Conservation (phyloP, 2,113 vertebrate species). For the Ammodytes marinus region DNA sequence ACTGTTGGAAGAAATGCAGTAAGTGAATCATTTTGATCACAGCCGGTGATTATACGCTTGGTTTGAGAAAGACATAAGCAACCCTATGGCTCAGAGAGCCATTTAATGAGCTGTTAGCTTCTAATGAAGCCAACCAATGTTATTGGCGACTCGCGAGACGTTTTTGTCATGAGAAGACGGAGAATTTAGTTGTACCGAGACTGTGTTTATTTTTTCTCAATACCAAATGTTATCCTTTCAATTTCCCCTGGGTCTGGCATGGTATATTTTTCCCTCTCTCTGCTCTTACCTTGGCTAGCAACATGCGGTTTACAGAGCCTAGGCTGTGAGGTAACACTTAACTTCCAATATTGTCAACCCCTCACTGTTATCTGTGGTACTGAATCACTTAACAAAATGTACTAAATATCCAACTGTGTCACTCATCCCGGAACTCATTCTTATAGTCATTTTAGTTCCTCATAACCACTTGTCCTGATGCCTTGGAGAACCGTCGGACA, state of each 20-base stretch:
- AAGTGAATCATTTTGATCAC: conserved; percentile 35
- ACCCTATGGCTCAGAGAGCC: conserved; percentile 9
- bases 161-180: conserved; percentile 1
- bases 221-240: not conserved
- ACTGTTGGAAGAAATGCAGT: conserved; percentile 1
- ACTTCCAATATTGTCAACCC: not conserved
- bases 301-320: no score
- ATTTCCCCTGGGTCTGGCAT: not conserved
- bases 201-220: not conserved
- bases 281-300: no score
- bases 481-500: not conserved
- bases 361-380: not conserved
- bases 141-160: not conserved
- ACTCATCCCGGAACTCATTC: not conserved
- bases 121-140: conserved; percentile 13
- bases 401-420: not conserved
- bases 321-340: no score
- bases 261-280: not conserved
- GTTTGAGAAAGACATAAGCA: conserved; percentile 8
- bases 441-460: not conserved
- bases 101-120: conserved; percentile 47
- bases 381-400: not conserved
- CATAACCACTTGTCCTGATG: not conserved
- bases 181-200: not conserved
- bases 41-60: conserved; percentile 31